Percentiles rank a stretch among this genome's conserved stretches.
Evolutionary conservation across 2,113 vertebrate species (phyloP).

Genomic region (Sinocyclocheilus grahami): DNA sequence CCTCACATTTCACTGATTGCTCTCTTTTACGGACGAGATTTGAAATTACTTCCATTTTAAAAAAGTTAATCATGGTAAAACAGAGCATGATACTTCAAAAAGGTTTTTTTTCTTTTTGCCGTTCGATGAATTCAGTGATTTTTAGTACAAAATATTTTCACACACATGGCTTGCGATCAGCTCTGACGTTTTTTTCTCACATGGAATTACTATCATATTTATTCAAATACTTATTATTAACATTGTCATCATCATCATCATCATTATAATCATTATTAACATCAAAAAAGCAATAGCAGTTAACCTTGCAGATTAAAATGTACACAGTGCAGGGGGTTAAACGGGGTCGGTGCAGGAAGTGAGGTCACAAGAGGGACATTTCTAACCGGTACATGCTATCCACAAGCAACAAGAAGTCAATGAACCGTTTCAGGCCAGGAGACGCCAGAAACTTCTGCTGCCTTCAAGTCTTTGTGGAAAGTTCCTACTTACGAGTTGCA

Average conservation of each 20-base stretch:
- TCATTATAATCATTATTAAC: slow-evolving; percentile 77
- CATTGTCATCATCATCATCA: slow-evolving; percentile 74
- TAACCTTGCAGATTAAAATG: slow-evolving; percentile 79
- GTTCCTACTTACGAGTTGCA: slow-evolving; percentile 8
- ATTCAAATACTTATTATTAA: slow-evolving; percentile 80
- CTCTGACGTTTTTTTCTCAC: slow-evolving; percentile 67
- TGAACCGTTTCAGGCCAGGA: slow-evolving; percentile 66
- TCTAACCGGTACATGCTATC: slow-evolving; percentile 84
- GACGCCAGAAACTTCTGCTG: slow-evolving; percentile 52
- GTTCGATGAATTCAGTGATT: slow-evolving; percentile 66
- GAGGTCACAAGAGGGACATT: slow-evolving; percentile 79
- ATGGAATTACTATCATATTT: slow-evolving; percentile 69
- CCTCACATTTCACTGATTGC: slow-evolving; percentile 61
- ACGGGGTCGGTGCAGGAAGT: slow-evolving; percentile 52
- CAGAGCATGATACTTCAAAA: slow-evolving; percentile 76
- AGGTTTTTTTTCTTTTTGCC: slow-evolving; percentile 39
- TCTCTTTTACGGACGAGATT: slow-evolving; percentile 58
- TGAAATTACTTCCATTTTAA: slow-evolving; percentile 67
- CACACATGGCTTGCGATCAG: slow-evolving; percentile 68
- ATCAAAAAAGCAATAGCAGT: slow-evolving; percentile 79
- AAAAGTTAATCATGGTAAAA: slow-evolving; percentile 79
- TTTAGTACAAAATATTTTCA: slow-evolving; percentile 74
- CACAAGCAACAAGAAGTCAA: slow-evolving; percentile 78
- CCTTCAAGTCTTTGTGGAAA: slow-evolving; percentile 27
- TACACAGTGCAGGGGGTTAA: slow-evolving; percentile 73